Evolutionary conservation across 2,888 invertebrate genomes (phyloP), one percentile per base, ranked within the genome.

Genomic region (Parnassius smintheus): DNA sequence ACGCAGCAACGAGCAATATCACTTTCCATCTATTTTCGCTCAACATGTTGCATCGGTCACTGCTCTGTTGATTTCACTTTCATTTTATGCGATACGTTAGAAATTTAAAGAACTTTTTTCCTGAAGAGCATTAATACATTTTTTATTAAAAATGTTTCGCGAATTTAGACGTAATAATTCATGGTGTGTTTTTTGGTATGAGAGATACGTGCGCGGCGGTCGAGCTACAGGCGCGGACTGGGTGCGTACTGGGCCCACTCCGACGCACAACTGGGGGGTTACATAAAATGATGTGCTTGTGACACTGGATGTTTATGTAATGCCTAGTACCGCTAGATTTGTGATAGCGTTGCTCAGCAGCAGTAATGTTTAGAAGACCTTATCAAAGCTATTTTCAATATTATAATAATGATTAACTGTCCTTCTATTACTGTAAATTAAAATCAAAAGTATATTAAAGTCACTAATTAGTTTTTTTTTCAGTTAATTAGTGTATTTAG

Each of bases 21-120:
- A 92, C 90, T 91, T 91, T 92, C 92, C 91, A 92, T 79, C 80
- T 81, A 80, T 87, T 85, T 81, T 83, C 87, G 81, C 85, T 82
- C 44, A 84, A 85, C 92, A 92, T 92, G 79, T 86, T 91, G 83
- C 56, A 46, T 71, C 87, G 90, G 88, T 89, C 90, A 89, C 77
- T 88, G 88, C 75, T 79, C 88, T 72, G 74, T 62, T 22, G 75
- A 70, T 82, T 84, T 85, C 90, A 91, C 91, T 91, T 90, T 91
- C 91, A 90, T 90, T 81, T 80, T 83, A 75, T 75, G 56, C 56
- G 59, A 59, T 59, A 59, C 50, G 53, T 49, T 48, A n/a, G 25
- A 49, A 10, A 68, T 69, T 62, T 65, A 59, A 65, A 55, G 60
- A 62, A 60, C 73, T 71, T 64, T 59, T 59, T 54, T 61, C 50